A percentile compares a stretch with the other conserved stretches of the same genome.
phyloP scores from a whole-genome alignment of 1,140 invertebrate species.

The Nymphalis io region DNA sequence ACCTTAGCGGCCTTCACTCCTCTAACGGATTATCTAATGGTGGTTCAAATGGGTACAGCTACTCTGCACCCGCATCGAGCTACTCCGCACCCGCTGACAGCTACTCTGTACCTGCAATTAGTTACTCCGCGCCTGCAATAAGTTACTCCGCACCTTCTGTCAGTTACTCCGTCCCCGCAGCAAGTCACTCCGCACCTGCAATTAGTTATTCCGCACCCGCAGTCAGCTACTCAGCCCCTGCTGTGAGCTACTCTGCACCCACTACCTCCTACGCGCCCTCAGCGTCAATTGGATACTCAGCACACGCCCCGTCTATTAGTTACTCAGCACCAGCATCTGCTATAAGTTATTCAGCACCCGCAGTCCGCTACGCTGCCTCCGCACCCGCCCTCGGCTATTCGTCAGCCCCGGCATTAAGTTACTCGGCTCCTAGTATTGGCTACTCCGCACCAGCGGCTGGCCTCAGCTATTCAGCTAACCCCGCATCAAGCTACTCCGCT shows the following conservation, averaged over 20 bases:
- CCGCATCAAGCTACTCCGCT: slow-evolving; percentile 28
- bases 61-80: slow-evolving; percentile 18
- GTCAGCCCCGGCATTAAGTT: slow-evolving; percentile 9
- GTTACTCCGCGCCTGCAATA: background rate
- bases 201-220: slow-evolving; percentile 11
- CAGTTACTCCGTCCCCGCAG: background rate
- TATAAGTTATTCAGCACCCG: slow-evolving; percentile 11
- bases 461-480: slow-evolving; percentile 13
- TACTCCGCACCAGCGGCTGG: slow-evolving; percentile 11
- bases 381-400: slow-evolving; percentile 14
- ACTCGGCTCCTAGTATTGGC: slow-evolving; percentile 22
- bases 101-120: slow-evolving; percentile 17
- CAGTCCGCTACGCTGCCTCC: slow-evolving; percentile 10
- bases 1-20: slow-evolving; percentile 38
- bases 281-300: slow-evolving; percentile 6
- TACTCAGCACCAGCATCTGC: background rate
- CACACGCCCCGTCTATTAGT: slow-evolving; percentile 2
- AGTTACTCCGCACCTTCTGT: background rate
- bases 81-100: slow-evolving; percentile 30
- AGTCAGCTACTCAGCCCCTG: background rate
- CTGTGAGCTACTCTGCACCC: slow-evolving; percentile 28
- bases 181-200: background rate
- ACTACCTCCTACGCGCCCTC: slow-evolving; percentile 22
- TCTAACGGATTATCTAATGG: slow-evolving; percentile 20
- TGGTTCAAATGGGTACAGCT: slow-evolving; percentile 32